These are phyloP conservation scores for Hyposoter didymator DNA, from an alignment of 2,888 invertebrate species.

Conservation along the genomic window DNA sequence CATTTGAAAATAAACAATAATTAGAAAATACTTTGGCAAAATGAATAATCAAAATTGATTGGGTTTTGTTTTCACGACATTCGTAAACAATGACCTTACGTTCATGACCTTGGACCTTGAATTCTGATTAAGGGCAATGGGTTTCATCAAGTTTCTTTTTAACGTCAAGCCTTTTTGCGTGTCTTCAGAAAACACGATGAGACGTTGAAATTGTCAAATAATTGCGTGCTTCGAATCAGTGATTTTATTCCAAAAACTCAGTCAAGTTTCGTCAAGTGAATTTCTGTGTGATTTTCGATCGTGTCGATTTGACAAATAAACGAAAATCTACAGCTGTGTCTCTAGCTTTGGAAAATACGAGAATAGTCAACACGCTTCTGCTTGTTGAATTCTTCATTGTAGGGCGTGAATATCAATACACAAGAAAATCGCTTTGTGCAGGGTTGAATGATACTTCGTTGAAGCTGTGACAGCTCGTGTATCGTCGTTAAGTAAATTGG, in stretches of 20 bases:
- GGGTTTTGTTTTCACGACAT: not conserved
- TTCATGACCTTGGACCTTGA: slow-evolving; percentile 18
- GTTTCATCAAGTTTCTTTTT: not conserved
- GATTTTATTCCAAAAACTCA: not conserved
- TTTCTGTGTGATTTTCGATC: not conserved
- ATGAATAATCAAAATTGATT: not conserved
- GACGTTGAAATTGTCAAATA: slow-evolving; percentile 18
- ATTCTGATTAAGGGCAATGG: slow-evolving; percentile 28
- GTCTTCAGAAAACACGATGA: not conserved
- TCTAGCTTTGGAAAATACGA: not conserved
- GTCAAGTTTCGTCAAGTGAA: not conserved
- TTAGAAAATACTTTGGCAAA: not conserved
- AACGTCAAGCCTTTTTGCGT: not conserved
- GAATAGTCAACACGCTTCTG: not conserved
- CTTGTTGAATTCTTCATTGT: not conserved
- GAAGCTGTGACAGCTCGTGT: not conserved
- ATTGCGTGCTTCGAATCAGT: slow-evolving; percentile 1
- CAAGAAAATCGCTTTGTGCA: slow-evolving; percentile 25
- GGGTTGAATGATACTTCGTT: slow-evolving; percentile 24
- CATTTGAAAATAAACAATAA: not conserved
- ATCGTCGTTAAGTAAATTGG: slow-evolving; percentile 67
- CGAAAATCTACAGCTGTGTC: not conserved
- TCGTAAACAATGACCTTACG: not conserved
- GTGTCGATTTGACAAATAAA: not conserved
- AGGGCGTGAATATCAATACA: slow-evolving; percentile 12